Percentiles rank a stretch among this genome's conserved stretches.
phyloP scores from a whole-genome alignment of 2,797 vertebrate genomes.

The Halcyon chelicuti region DNA sequence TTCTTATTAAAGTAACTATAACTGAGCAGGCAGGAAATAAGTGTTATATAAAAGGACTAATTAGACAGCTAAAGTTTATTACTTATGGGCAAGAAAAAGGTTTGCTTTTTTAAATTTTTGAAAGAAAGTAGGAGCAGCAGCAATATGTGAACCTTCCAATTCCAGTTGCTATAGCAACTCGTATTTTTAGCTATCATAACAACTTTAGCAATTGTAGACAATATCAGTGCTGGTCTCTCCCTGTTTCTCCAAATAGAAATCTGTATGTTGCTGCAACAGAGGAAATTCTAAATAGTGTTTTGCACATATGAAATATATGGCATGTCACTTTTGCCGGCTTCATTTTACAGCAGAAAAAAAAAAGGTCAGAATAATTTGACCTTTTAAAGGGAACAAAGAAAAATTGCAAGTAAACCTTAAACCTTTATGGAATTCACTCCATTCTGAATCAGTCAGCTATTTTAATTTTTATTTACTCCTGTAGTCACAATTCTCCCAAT shows the following conservation, averaged over 20 bases:
- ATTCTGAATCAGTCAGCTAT: not conserved
- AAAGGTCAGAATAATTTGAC: not conserved
- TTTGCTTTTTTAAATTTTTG: conserved; percentile 33
- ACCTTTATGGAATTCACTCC: not conserved
- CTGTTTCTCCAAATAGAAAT: not conserved
- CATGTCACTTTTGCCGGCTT: not conserved
- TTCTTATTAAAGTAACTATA: not conserved
- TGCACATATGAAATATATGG: not conserved
- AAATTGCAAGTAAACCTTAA: not conserved
- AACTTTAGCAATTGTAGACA: not conserved
- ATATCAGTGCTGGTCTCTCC: not conserved
- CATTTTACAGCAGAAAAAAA: not conserved
- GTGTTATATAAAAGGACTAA: not conserved
- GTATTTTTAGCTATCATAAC: conserved; percentile 61
- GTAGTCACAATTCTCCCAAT: not conserved
- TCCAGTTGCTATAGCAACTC: conserved; percentile 64
- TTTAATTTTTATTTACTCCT: not conserved
- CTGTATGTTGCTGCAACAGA: not conserved
- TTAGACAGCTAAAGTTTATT: not conserved
- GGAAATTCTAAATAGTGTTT: not conserved
- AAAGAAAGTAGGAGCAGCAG: conserved; percentile 19
- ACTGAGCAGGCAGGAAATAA: not conserved
- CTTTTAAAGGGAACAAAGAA: not conserved
- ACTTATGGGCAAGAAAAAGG: not conserved
- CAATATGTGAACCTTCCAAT: not conserved